Evolutionary conservation across 2,113 vertebrate genomes (phyloP).

Genomic region (Phocoena phocoena): DNA sequence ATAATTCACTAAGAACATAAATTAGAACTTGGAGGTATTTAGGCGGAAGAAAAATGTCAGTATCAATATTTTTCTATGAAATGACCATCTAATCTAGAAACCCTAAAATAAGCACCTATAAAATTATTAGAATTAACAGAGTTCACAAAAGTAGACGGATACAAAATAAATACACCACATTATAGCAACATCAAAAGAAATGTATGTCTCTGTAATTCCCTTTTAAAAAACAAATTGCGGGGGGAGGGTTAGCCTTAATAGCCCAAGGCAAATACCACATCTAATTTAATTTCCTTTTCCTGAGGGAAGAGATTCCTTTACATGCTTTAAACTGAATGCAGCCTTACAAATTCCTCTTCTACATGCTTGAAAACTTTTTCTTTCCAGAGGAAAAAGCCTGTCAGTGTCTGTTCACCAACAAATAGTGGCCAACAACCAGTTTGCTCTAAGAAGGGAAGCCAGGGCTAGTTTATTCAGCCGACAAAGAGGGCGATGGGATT

Average conservation of each 20-base stretch:
- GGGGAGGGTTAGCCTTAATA: not conserved
- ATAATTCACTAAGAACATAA: not conserved
- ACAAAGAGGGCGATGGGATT: too few relatives aligned
- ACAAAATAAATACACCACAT: not conserved
- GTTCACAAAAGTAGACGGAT: not conserved
- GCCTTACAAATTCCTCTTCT: not conserved
- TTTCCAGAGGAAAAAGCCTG: not conserved
- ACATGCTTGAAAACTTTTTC: not conserved
- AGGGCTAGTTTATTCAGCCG: not conserved
- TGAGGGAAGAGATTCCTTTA: not conserved
- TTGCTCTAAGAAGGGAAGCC: not conserved
- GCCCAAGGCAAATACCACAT: not conserved
- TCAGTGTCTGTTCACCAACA: not conserved
- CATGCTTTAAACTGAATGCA: not conserved
- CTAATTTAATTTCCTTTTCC: not conserved
- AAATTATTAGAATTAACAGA: conserved; percentile 29
- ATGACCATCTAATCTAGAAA: not conserved
- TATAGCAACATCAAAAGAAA: not conserved
- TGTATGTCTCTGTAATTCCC: not conserved
- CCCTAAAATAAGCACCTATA: not conserved
- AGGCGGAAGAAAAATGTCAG: not conserved
- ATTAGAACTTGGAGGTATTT: not conserved
- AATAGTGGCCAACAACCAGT: not conserved
- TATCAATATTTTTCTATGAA: not conserved
- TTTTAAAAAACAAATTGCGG: not conserved